Evolutionary conservation across 2,113 vertebrate species (phyloP).

Genomic region (Paradisaea rubra): DNA sequence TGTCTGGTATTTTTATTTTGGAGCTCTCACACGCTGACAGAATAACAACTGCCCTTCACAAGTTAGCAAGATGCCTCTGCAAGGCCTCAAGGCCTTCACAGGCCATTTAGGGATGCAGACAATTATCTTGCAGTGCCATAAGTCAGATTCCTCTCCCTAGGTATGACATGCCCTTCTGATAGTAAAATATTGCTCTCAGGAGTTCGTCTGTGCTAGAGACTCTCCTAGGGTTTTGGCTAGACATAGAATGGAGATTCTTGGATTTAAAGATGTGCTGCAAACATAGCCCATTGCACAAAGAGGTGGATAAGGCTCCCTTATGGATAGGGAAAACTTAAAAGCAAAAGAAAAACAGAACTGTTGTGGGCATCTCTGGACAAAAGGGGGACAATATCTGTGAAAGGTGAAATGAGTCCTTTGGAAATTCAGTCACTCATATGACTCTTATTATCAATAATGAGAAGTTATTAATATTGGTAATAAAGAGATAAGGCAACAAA

Average conservation of each 20-base stretch:
- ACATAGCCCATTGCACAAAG: not conserved
- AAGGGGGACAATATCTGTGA: not conserved
- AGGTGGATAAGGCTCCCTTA: not conserved
- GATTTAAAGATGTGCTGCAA: not conserved
- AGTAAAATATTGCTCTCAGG: not conserved
- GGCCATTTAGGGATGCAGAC: not conserved
- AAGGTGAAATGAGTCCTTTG: not conserved
- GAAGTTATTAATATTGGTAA: not conserved
- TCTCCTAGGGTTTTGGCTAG: not conserved
- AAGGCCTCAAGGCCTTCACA: not conserved
- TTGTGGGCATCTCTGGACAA: not conserved
- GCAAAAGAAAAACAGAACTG: not conserved
- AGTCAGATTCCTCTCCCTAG: not conserved
- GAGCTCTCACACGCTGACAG: not conserved
- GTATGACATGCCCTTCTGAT: not conserved
- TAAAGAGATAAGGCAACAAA: not conserved
- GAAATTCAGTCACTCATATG: not conserved
- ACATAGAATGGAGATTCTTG: not conserved
- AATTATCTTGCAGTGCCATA: not conserved
- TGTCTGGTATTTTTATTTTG: not conserved
- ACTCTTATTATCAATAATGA: not conserved
- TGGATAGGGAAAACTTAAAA: not conserved
- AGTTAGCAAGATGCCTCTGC: not conserved
- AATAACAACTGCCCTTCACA: not conserved
- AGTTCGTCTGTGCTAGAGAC: not conserved